These are phyloP conservation scores for Chiloscyllium punctatum DNA, from an alignment of 2,797 vertebrate species.

Conservation along the genomic window DNA sequence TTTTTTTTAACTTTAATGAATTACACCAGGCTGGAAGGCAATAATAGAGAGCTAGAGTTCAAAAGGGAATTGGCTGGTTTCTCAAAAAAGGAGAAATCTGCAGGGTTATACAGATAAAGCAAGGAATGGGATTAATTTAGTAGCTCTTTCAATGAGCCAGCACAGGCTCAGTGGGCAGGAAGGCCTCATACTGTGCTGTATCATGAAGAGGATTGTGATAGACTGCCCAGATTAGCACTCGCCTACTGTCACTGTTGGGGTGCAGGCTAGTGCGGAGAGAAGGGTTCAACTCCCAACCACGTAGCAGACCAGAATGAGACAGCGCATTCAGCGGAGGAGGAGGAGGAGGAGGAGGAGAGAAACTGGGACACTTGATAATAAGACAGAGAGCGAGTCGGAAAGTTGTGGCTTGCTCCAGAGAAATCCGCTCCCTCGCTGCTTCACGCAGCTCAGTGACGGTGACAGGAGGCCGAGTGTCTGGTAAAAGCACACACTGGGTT, in stretches of 20 bases:
- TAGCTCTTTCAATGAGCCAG: not conserved
- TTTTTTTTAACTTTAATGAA: not conserved
- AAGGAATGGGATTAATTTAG: not conserved
- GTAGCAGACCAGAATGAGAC: not conserved
- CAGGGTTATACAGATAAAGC: not conserved
- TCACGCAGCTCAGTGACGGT: not conserved
- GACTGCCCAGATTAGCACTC: not conserved
- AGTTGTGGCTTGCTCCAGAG: not conserved
- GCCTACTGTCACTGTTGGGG: not conserved
- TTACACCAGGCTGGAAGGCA: not conserved
- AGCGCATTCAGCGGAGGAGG: not conserved
- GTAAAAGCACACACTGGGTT: not conserved
- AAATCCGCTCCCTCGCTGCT: not conserved
- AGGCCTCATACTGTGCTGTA: not conserved
- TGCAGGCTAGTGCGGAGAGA: not conserved
- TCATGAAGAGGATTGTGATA: not conserved
- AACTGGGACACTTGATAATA: not conserved
- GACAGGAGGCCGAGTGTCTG: not conserved
- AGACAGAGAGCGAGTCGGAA: too few species aligned
- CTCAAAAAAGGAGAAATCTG: too few species aligned
- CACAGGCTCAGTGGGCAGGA: not conserved
- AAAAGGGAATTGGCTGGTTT: too few species aligned
- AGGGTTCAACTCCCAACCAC: not conserved
- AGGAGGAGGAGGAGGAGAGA: not conserved
- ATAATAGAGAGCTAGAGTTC: too few species aligned